Conservation (phyloP, 2,797 vertebrate genomes). For the Peromyscus nudipes region DNA sequence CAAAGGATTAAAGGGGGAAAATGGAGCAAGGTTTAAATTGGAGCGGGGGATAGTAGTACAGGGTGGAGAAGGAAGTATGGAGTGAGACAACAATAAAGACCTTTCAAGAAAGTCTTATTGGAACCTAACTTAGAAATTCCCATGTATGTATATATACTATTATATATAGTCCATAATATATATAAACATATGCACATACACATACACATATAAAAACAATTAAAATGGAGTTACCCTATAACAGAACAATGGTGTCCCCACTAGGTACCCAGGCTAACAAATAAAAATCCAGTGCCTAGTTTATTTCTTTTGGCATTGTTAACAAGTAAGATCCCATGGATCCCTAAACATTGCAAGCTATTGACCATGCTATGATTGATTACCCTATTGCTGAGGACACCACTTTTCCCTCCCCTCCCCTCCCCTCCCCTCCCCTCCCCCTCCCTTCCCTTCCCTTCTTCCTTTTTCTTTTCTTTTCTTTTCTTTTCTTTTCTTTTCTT, state of each 20-base stretch:
- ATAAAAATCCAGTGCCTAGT: background rate
- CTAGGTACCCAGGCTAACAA: background rate
- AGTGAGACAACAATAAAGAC: background rate
- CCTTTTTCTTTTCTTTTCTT: rapidly evolving
- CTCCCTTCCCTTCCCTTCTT: background rate
- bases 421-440: rapidly evolving
- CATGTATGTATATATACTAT: background rate
- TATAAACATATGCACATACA: background rate
- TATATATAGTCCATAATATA: background rate
- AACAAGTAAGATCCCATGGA: background rate
- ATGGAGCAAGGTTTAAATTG: background rate
- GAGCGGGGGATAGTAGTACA: background rate
- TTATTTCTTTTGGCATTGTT: background rate
- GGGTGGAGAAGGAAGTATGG: background rate
- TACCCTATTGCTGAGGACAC: background rate
- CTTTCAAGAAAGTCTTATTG: background rate
- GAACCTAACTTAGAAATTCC: background rate
- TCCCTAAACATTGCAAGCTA: background rate
- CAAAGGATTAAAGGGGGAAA: background rate
- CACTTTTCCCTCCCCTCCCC: background rate
- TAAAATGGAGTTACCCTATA: background rate
- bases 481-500: rapidly evolving
- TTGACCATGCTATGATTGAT: background rate
- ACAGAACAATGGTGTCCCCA: background rate
- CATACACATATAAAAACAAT: background rate